phyloP scores from a whole-genome alignment of 2,113 vertebrate species.

The Chroicocephalus ridibundus region DNA sequence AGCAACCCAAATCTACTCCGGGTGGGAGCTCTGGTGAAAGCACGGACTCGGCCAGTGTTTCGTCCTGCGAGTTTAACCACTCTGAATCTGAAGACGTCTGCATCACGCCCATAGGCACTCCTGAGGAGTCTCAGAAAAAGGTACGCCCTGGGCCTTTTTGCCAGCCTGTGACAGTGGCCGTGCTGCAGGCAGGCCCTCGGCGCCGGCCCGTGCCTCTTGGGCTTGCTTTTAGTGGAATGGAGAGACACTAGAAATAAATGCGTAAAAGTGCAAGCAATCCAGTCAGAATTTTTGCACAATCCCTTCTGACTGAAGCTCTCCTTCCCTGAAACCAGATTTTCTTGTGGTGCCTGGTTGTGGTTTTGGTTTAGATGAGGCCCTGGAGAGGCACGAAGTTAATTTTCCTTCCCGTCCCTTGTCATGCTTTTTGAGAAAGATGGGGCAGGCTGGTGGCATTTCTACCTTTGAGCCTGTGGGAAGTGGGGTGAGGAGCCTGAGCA shows the following conservation, averaged over 20 bases:
- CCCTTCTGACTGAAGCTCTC: not conserved
- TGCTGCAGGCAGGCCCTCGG: not conserved
- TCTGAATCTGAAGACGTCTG: conserved; percentile 80
- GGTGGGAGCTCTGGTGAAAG: conserved; percentile 90
- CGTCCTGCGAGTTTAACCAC: conserved; percentile 87
- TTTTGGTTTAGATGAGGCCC: not conserved
- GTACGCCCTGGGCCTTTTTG: conserved; percentile 37
- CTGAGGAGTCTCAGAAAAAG: conserved; percentile 81
- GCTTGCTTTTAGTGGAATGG: not conserved
- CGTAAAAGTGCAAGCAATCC: not conserved
- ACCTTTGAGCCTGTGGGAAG: not conserved
- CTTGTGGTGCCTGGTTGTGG: not conserved
- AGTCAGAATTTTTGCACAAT: not conserved
- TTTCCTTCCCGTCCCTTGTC: not conserved
- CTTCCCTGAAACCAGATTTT: not conserved
- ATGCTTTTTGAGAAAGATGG: not conserved
- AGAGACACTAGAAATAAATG: not conserved
- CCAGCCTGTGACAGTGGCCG: too few species aligned
- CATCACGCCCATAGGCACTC: conserved; percentile 69
- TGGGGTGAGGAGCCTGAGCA: not conserved
- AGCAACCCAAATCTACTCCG: conserved; percentile 78
- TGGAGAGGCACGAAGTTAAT: not conserved
- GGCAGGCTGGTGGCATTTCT: not conserved
- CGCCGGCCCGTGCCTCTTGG: not conserved
- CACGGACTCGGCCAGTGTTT: conserved; percentile 92